phyloP scores from a whole-genome alignment of 1,140 invertebrate species.

The Ceratina japonica region DNA sequence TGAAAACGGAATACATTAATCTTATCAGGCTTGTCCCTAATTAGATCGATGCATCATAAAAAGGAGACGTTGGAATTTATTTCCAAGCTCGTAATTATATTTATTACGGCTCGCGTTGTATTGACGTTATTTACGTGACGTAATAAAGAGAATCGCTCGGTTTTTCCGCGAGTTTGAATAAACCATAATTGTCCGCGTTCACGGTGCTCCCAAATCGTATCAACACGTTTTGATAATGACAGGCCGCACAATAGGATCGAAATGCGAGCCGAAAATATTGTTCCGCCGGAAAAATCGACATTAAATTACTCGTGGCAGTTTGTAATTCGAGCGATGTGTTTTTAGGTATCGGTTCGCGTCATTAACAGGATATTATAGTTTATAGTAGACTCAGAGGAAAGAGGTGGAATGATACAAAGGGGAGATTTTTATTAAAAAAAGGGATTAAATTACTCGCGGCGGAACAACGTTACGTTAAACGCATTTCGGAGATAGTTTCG shows the following conservation, averaged over 20 bases:
- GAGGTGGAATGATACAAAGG: neutral
- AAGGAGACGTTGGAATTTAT: neutral
- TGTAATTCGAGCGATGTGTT: no score
- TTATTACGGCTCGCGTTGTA: neutral
- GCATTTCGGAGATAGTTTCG: conserved; percentile 10
- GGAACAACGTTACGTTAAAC: neutral
- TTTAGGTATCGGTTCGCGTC: no score
- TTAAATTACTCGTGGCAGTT: no score
- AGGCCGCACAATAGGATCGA: neutral
- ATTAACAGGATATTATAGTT: no score
- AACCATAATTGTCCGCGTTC: neutral
- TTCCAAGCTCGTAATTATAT: neutral
- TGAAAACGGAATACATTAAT: neutral
- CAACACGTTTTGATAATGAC: neutral
- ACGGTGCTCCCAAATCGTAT: no score
- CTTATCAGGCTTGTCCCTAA: neutral
- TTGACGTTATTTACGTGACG: neutral
- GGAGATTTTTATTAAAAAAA: neutral
- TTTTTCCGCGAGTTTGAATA: neutral
- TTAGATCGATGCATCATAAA: neutral
- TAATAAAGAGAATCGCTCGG: neutral
- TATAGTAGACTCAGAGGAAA: neutral
- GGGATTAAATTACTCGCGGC: neutral
- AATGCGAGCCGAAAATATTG: neutral
- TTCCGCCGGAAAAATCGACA: neutral